These are phyloP conservation scores for Catocala sponsa DNA, from an alignment of 2,888 invertebrate species.

Conservation along the genomic window DNA sequence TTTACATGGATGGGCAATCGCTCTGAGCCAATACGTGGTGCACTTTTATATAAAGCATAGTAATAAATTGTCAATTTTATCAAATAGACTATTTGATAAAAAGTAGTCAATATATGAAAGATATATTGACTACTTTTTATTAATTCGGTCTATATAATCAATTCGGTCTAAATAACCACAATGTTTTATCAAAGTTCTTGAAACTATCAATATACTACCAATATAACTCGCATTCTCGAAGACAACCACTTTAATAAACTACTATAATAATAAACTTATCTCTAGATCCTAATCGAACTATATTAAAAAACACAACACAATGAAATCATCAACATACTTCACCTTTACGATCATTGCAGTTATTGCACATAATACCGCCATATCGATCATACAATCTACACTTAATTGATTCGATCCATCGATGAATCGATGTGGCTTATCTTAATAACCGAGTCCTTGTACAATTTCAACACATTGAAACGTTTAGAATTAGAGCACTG, in stretches of 20 bases:
- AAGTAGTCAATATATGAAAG: no score
- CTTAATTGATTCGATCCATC: slow-evolving; percentile 73
- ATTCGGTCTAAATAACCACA: no score
- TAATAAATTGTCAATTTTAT: no score
- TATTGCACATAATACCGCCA: slow-evolving; percentile 41
- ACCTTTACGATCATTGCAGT: slow-evolving; percentile 44
- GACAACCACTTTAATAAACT: slow-evolving; percentile 30
- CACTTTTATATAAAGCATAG: no score
- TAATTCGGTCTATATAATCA: no score
- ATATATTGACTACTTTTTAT: no score
- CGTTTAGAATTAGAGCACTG: slow-evolving; percentile 52
- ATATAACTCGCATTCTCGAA: slow-evolving; percentile 20
- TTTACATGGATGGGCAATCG: no score
- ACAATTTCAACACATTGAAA: slow-evolving; percentile 64
- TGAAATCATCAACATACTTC: slow-evolving; percentile 52
- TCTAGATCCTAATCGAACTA: slow-evolving; percentile 39
- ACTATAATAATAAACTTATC: slow-evolving; percentile 38
- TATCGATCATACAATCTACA: slow-evolving; percentile 61
- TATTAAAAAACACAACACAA: slow-evolving; percentile 46
- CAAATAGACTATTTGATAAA: no score
- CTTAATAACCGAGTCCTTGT: slow-evolving; percentile 73
- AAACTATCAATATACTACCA: background rate
- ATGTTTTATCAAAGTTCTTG: background rate
- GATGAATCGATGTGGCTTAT: slow-evolving; percentile 66
- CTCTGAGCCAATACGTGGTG: no score